Percentiles rank a stretch among this genome's conserved stretches.
phyloP scores from a whole-genome alignment of 2,113 vertebrate species.

The Sminthopsis crassicaudata region DNA sequence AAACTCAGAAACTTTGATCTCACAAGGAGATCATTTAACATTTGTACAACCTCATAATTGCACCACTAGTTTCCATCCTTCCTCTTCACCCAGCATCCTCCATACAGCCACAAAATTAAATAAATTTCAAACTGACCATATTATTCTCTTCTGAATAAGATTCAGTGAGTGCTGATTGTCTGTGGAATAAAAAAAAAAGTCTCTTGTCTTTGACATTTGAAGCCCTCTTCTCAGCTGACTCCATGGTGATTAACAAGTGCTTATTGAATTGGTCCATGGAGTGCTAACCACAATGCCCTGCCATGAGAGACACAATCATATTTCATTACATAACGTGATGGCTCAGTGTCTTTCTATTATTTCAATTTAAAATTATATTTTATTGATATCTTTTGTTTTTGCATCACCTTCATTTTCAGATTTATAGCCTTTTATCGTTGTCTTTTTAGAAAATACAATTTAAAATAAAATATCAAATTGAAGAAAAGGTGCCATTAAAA shows the following conservation, averaged over 20 bases:
- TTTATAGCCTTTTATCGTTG: not conserved
- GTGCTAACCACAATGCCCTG: not conserved
- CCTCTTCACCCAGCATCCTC: not conserved
- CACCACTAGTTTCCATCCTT: not conserved
- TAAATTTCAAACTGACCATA: not conserved
- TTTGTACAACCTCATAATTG: not conserved
- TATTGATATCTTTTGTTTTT: not conserved
- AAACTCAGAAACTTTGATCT: not conserved
- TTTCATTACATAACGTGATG: not conserved
- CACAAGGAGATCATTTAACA: not conserved
- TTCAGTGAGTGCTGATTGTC: not conserved
- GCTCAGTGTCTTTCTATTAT: not conserved
- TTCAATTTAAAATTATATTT: not conserved
- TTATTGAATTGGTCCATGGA: not conserved
- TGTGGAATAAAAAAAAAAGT: not conserved
- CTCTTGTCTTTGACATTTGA: not conserved
- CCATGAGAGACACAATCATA: not conserved
- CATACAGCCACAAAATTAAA: not conserved
- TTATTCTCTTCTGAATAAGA: not conserved
- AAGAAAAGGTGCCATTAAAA: rapidly evolving
- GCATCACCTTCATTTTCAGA: not conserved
- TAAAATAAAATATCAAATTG: not conserved
- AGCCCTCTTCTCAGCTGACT: not conserved
- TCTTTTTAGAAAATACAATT: not conserved
- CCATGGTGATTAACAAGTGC: not conserved